Conservation (phyloP, 2,113 vertebrate species). For the Hiodon tergisus region DNA sequence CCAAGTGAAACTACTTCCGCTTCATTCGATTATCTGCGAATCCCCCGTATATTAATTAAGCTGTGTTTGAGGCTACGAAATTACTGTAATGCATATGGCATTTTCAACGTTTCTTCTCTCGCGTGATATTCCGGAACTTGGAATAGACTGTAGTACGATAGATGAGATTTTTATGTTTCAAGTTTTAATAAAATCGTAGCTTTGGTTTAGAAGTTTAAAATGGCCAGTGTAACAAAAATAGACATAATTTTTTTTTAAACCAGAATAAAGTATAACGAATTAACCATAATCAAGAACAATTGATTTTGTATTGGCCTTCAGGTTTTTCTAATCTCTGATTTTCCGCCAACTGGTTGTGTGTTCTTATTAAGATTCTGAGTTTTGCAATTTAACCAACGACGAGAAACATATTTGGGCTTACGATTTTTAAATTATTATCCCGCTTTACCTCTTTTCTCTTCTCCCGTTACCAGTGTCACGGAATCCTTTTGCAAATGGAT, state of each 20-base stretch:
- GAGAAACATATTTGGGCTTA: neutral
- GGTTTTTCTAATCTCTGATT: neutral
- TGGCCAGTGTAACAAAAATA: too few relatives aligned
- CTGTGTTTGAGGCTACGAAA: neutral
- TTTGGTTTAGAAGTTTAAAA: too few relatives aligned
- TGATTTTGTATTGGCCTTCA: neutral
- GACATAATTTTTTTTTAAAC: too few relatives aligned
- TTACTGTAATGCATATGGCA: neutral
- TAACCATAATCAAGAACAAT: too few relatives aligned
- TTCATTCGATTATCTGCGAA: too few relatives aligned
- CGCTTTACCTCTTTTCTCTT: conserved; percentile 87
- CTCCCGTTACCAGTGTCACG: conserved; percentile 96
- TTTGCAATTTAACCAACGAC: neutral
- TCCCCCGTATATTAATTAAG: neutral
- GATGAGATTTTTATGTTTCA: too few relatives aligned
- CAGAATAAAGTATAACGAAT: too few relatives aligned
- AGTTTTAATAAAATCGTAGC: too few relatives aligned
- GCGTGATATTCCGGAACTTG: too few relatives aligned
- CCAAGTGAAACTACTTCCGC: neutral
- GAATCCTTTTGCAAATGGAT: conserved; percentile 97
- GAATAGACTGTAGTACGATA: too few relatives aligned
- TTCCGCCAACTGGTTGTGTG: neutral
- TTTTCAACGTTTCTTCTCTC: too few relatives aligned
- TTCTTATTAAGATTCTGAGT: neutral
- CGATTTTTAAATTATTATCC: neutral